phyloP scores from a whole-genome alignment of 2,113 vertebrate species.

The Bos indicus region DNA sequence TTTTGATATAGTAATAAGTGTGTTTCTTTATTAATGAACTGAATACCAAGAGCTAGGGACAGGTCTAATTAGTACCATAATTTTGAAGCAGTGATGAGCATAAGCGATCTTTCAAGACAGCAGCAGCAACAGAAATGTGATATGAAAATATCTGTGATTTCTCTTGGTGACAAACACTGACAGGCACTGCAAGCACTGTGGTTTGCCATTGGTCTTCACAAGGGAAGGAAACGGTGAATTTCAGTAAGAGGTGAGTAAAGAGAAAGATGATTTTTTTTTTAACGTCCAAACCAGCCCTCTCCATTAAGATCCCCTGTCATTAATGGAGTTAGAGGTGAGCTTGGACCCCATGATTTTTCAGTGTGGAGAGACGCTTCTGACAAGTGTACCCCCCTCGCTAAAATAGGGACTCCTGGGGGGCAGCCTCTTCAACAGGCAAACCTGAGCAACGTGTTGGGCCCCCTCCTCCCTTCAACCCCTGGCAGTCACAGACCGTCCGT shows the following conservation, averaged over 20 bases:
- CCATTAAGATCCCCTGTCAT: neutral
- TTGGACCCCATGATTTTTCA: neutral
- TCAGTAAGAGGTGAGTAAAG: neutral
- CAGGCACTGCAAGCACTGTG: neutral
- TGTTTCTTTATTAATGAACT: neutral
- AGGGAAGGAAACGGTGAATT: neutral
- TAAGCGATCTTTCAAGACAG: neutral
- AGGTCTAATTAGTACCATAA: slow-evolving; percentile 9
- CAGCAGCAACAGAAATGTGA: neutral
- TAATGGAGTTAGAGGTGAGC: neutral
- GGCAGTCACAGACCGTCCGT: slow-evolving; percentile 55
- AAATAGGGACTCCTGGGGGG: rapidly evolving
- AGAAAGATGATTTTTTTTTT: neutral
- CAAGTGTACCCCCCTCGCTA: neutral
- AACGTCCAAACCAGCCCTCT: neutral
- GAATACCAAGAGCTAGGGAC: neutral
- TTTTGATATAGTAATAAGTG: neutral
- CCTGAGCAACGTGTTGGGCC: neutral
- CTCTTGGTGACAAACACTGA: neutral
- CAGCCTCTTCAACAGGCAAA: neutral
- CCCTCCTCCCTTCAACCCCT: neutral
- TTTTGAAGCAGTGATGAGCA: neutral
- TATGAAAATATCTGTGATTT: slow-evolving; percentile 27
- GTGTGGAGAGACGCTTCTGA: neutral
- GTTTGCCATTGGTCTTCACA: neutral